phyloP scores from a whole-genome alignment of 2,113 vertebrate genomes.

The Anoplopoma fimbria region DNA sequence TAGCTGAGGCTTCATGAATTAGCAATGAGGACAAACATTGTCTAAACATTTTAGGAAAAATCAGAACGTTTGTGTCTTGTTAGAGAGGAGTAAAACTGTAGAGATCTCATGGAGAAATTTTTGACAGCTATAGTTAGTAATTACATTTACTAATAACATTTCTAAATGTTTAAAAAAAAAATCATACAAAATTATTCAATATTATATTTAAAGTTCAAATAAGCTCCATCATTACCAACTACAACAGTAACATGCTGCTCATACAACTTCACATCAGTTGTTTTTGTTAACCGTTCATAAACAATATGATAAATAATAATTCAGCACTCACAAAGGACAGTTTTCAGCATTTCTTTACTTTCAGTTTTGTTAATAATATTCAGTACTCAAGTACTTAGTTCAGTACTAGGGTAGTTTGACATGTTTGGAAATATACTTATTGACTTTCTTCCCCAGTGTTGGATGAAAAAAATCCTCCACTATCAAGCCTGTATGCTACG shows the following conservation, averaged over 20 bases:
- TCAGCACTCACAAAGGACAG: neutral
- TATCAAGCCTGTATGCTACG: neutral
- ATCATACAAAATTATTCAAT: neutral
- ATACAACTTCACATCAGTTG: neutral
- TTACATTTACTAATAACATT: neutral
- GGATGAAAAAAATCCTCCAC: neutral
- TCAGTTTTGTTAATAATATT: neutral
- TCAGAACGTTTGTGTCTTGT: neutral
- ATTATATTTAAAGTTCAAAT: neutral
- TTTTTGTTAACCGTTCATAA: too few relatives aligned
- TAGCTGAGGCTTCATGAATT: conserved; percentile 51
- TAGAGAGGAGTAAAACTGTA: neutral
- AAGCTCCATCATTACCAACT: neutral
- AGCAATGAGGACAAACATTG: conserved; percentile 48
- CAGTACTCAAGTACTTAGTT: neutral
- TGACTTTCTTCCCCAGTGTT: neutral
- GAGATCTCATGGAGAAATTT: neutral
- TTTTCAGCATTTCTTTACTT: neutral
- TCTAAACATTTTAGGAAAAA: conserved; percentile 47
- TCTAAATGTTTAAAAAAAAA: too few relatives aligned
- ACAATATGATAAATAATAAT: neutral
- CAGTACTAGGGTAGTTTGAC: neutral
- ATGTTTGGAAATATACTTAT: neutral
- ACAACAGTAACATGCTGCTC: neutral
- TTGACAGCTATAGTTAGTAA: neutral